Percentiles rank a stretch among this genome's conserved stretches.
Conservation (phyloP, 2,888 invertebrate species). For the Holacanthella duospinosa region DNA sequence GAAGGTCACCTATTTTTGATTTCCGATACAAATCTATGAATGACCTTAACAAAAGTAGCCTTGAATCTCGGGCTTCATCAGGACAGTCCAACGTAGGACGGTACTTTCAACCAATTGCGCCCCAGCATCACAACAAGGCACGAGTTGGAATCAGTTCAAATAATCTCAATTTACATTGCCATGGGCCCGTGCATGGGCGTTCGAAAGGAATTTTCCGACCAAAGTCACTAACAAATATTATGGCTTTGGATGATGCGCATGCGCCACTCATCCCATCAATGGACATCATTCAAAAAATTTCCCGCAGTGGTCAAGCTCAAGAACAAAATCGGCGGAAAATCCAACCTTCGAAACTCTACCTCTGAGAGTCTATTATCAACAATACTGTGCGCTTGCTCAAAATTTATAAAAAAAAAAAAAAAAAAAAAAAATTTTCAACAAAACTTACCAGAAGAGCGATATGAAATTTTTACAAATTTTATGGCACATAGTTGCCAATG, state of each 20-base stretch:
- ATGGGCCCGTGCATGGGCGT: conserved; percentile 17
- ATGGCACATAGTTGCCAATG: too few species aligned
- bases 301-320: too few species aligned
- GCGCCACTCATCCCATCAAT: neutral
- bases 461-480: too few species aligned
- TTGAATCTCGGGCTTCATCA: conserved; percentile 21
- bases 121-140: conserved; percentile 18
- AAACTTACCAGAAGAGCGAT: too few species aligned
- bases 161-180: conserved; percentile 22
- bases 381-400: too few species aligned
- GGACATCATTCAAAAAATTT: too few species aligned
- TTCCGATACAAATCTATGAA: conserved; percentile 36
- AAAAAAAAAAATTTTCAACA: neutral
- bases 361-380: too few species aligned
- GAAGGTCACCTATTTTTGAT: conserved; percentile 34
- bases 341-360: neutral
- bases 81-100: conserved; percentile 16
- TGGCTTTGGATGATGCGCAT: conserved; percentile 23
- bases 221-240: conserved; percentile 29
- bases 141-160: conserved; percentile 20
- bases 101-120: conserved; percentile 16
- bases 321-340: too few species aligned
- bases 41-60: conserved; percentile 29
- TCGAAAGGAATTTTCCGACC: conserved; percentile 30
- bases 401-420: neutral